Conservation (phyloP, 64 coral and sea anemone species). For the Anthopleura sola region DNA sequence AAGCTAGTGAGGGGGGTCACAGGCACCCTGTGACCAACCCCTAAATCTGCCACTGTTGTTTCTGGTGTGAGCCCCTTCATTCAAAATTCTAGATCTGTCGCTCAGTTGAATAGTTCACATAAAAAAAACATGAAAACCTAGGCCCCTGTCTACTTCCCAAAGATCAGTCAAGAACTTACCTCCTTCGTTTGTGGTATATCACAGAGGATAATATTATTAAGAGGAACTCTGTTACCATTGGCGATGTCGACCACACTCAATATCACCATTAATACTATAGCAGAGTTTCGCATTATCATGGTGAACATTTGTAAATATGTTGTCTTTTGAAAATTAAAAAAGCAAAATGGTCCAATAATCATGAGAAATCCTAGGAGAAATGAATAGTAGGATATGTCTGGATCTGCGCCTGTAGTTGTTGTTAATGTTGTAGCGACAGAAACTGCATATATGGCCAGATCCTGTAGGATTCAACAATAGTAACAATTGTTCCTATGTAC, state of each 20-base stretch:
- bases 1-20: too few species aligned
- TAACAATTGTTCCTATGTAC: not conserved
- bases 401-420: conserved; percentile 45
- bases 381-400: conserved; percentile 76
- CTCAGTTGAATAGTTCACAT: too few species aligned
- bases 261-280: conserved; percentile 75
- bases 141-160: not conserved
- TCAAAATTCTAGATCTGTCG: too few species aligned
- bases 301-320: conserved; percentile 76
- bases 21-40: too few species aligned
- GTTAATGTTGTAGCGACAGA: conserved; percentile 80
- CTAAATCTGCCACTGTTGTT: too few species aligned
- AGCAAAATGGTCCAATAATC: conserved; percentile 87
- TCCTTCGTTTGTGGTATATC: conserved; percentile 72
- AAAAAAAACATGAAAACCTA: too few species aligned
- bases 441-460: conserved; percentile 88
- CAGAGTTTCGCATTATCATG: conserved; percentile 87
- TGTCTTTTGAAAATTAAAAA: conserved; percentile 93
- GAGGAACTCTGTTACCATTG: conserved; percentile 56
- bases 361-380: conserved; percentile 76
- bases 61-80: too few species aligned
- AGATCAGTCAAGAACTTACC: conserved; percentile 14
- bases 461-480: conserved; percentile 34
- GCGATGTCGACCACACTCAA: conserved; percentile 65
- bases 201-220: conserved; percentile 58